phyloP scores from a whole-genome alignment of 2,888 invertebrate species.

The Pseudanteris insignis region DNA sequence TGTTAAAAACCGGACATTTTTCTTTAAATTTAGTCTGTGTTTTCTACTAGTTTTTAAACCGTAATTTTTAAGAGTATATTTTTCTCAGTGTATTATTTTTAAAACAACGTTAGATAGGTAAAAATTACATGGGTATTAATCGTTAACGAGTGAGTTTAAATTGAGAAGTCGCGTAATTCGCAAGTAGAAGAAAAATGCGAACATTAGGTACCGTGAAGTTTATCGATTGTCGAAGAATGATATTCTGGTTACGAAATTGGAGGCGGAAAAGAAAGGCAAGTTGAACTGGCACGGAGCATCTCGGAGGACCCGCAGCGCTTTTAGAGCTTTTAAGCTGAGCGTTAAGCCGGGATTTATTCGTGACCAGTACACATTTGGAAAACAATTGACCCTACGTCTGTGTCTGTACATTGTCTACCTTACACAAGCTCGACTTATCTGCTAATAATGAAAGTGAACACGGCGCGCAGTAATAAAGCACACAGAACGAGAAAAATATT shows the following conservation, averaged over 20 bases:
- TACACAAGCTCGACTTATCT: slow-evolving; percentile 26
- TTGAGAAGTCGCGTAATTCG: too few species aligned
- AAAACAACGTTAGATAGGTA: too few species aligned
- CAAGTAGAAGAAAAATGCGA: too few species aligned
- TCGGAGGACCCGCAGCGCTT: slow-evolving; percentile 49
- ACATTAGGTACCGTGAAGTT: not conserved
- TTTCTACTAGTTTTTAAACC: too few species aligned
- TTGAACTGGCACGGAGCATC: slow-evolving; percentile 46
- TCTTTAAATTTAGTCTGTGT: too few species aligned
- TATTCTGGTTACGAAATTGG: slow-evolving; percentile 32
- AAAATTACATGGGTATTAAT: too few species aligned
- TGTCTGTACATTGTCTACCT: slow-evolving; percentile 33
- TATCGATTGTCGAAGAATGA: slow-evolving; percentile 36
- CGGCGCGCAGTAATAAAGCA: slow-evolving; percentile 27
- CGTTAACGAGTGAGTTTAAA: too few species aligned
- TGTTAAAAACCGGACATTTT: too few species aligned
- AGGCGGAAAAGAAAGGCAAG: slow-evolving; percentile 19
- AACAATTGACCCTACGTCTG: slow-evolving; percentile 53
- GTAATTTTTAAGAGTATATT: too few species aligned
- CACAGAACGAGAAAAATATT: slow-evolving; percentile 38
- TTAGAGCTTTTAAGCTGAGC: slow-evolving; percentile 61
- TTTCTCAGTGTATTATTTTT: too few species aligned
- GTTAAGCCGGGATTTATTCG: slow-evolving; percentile 60
- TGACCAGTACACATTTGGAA: slow-evolving; percentile 58
- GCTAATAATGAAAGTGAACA: slow-evolving; percentile 38